phyloP scores from a whole-genome alignment of 2,797 vertebrate genomes.

The Moxostoma hubbsi region DNA sequence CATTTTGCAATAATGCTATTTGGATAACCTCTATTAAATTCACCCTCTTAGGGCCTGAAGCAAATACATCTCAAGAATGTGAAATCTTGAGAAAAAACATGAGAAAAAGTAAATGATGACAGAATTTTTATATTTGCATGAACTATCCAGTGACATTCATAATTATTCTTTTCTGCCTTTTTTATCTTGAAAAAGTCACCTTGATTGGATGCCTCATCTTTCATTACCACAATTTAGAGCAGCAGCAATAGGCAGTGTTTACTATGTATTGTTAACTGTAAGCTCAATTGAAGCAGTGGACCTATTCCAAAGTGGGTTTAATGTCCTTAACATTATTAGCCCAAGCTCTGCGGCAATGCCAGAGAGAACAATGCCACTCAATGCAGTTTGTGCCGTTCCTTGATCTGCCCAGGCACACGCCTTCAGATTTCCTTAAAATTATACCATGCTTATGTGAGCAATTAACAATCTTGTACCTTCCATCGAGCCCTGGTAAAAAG shows the following conservation, averaged over 20 bases:
- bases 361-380: constrained; percentile 26
- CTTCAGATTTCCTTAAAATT: constrained; percentile 48
- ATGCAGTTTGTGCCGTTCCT: background rate
- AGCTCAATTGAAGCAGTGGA: background rate
- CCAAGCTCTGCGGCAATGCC: background rate
- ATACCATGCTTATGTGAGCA: constrained; percentile 64
- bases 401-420: constrained; percentile 25
- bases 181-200: background rate
- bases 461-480: constrained; percentile 74
- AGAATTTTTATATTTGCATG: too few species aligned
- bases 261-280: too few species aligned
- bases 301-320: constrained; percentile 24
- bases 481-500: constrained; percentile 65
- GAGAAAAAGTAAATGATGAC: too few species aligned
- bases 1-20: constrained; percentile 21
- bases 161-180: too few species aligned
- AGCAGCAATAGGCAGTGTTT: background rate
- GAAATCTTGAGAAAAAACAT: background rate
- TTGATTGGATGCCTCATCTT: constrained; percentile 28
- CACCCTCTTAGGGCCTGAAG: background rate
- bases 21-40: constrained; percentile 27
- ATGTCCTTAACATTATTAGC: constrained; percentile 40
- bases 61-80: background rate
- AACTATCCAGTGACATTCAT: background rate
- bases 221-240: constrained; percentile 30